These are phyloP conservation scores for Actenoides hombroni DNA, from an alignment of 2,113 vertebrate species.

Conservation along the genomic window DNA sequence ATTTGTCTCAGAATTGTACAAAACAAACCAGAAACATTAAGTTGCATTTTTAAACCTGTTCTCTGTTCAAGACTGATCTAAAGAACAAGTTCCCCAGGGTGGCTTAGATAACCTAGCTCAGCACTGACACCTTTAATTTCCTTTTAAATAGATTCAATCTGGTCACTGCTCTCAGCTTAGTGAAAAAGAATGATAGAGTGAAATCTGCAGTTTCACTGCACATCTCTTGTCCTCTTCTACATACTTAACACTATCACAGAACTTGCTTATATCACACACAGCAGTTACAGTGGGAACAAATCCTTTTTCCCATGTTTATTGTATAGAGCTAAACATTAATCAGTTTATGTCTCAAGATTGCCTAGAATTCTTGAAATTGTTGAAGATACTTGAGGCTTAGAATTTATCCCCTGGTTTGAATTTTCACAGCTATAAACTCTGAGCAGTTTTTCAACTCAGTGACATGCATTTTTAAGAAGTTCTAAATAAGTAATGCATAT, in stretches of 20 bases:
- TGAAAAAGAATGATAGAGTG: background rate
- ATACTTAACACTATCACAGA: background rate
- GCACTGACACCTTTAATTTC: background rate
- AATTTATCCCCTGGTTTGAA: background rate
- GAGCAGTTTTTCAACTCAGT: background rate
- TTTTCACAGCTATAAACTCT: background rate
- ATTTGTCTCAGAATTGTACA: background rate
- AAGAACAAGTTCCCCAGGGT: background rate
- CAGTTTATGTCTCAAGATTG: background rate
- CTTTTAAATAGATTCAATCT: background rate
- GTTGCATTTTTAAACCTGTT: background rate
- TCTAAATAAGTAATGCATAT: conserved; percentile 29
- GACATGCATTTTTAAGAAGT: conserved; percentile 29
- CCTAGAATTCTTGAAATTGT: background rate
- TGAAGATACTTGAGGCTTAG: background rate
- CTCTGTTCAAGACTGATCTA: background rate
- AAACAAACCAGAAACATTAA: background rate
- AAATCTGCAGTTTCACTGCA: background rate
- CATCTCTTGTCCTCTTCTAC: background rate
- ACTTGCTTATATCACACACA: background rate
- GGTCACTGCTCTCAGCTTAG: background rate
- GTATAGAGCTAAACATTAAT: background rate
- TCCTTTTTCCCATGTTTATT: background rate
- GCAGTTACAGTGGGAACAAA: background rate
- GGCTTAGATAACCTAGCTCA: background rate